Conservation (phyloP, 2,888 invertebrate species). For the Reticulitermes lucifugus region DNA sequence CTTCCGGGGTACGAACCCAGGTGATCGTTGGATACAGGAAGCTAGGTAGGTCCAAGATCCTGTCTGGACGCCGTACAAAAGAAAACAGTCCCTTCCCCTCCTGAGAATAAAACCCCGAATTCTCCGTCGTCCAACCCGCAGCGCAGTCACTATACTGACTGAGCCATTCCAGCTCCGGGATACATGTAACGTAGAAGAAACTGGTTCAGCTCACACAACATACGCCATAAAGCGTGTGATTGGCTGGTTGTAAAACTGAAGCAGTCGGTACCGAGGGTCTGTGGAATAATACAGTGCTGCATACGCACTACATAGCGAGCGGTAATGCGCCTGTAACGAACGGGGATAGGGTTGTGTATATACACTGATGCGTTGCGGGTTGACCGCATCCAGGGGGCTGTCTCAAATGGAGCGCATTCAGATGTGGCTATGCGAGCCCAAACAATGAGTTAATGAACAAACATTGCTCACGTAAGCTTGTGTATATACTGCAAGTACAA, state of each 20-base stretch:
- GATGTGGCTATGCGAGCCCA: constrained; percentile 28
- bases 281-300: constrained; percentile 16
- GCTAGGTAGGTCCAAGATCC: too few relatives aligned
- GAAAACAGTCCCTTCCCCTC: too few relatives aligned
- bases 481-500: constrained; percentile 13
- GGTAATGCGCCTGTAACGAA: constrained; percentile 22
- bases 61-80: too few relatives aligned
- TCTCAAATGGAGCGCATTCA: constrained; percentile 40
- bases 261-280: background rate
- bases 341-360: background rate
- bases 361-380: constrained; percentile 17
- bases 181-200: too few relatives aligned
- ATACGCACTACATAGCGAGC: constrained; percentile 10
- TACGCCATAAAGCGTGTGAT: background rate
- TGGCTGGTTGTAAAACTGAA: constrained; percentile 17
- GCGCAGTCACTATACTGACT: too few relatives aligned
- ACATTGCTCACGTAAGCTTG: constrained; percentile 40
- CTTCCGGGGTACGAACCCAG: too few relatives aligned
- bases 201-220: too few relatives aligned
- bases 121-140: too few relatives aligned
- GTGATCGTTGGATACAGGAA: too few relatives aligned
- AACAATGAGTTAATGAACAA: constrained; percentile 44
- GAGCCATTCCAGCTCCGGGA: too few relatives aligned
- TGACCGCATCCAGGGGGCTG: background rate
- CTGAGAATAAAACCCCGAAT: too few relatives aligned